Base-by-base conservation (phyloP, 2,113 vertebrate genomes). In the Cottus gobio region DNA sequence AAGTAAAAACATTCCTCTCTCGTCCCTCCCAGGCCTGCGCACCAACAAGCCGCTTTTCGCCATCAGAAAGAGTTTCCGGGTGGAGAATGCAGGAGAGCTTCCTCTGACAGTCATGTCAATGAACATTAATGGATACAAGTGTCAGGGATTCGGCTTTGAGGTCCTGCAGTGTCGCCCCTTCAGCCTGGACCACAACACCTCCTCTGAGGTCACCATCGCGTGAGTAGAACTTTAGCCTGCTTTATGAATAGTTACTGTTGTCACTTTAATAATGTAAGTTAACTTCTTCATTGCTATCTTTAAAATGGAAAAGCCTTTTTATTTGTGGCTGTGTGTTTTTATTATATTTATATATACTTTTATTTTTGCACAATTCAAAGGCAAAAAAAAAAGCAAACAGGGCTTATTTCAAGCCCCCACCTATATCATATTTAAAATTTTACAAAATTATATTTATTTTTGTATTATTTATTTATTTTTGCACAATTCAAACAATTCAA, bases 141-240 rank as follows among this genome's bases (percentile, higher is more conserved):
- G 98, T 89, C 97, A 99, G 87, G 98, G 97, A 16, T 99, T 97
- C 57, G 98, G 98, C 54, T 99, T 99, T 22, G 97, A 99, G 94
- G 97, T 99, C 46, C 94, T 98, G 62, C 96, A 98, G 71, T 99
- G 98, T 90, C 95, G 86, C 18, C 91, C 95, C 44, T 98, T 99
- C 89, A 96, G 92, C 63, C 87, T 99, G 65, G 95, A 95, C 80
- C 96, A 96, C 88, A 99, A 98, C 91, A 90, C 95, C 3, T 97
- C 98, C 42, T 95, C 96, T 1, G 98, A 99, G 80, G 97, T 99
- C 91, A 98, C 96, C 74, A 98, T 99, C 10, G 96, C 97, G 98
- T 99, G 95, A 94, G 97, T 91, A 26, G 2, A 15, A 24, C 36
- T 39, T 46, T 22, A 10, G 18, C 28, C 16, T 30, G 12, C 9